Percentiles rank a stretch among this genome's conserved stretches.
Conservation (phyloP, 2,888 invertebrate species). For the Drosophila anomalipes region DNA sequence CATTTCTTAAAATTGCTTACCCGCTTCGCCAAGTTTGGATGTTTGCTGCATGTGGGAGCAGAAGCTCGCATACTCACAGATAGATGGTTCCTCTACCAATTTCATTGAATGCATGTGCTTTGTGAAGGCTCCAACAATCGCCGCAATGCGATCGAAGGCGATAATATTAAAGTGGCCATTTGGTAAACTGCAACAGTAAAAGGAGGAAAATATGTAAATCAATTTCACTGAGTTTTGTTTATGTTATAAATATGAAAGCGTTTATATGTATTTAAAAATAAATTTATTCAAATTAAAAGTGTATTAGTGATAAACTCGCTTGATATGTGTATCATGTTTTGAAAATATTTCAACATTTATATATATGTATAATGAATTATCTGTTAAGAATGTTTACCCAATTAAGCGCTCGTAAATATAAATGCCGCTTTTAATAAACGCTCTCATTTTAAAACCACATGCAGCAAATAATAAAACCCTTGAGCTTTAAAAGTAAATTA, state of each 20-base stretch:
- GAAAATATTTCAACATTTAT: background rate
- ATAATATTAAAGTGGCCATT: slow-evolving; percentile 94
- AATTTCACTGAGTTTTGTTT: background rate
- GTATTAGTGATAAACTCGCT: background rate
- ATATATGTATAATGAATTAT: background rate
- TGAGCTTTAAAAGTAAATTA: slow-evolving; percentile 8
- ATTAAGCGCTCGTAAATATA: background rate
- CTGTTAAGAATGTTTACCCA: background rate
- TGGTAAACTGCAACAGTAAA: slow-evolving; percentile 87
- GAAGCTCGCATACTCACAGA: slow-evolving; percentile 82
- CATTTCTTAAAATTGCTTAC: slow-evolving; percentile 68
- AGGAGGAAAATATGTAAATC: background rate
- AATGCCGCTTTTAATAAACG: background rate
- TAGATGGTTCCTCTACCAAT: slow-evolving; percentile 54
- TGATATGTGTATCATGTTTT: background rate
- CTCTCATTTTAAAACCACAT: background rate
- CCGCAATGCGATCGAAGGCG: slow-evolving; percentile 84
- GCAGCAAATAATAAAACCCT: background rate
- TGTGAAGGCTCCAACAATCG: slow-evolving; percentile 85
- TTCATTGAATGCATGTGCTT: slow-evolving; percentile 85
- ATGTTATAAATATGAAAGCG: background rate
- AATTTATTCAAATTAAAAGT: background rate
- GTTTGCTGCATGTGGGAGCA: slow-evolving; percentile 84
- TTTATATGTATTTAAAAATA: background rate
- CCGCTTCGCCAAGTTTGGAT: slow-evolving; percentile 82